These are phyloP conservation scores for Drosophila persimilis DNA, from an alignment of 1,140 invertebrate genomes.

Conservation along the genomic window DNA sequence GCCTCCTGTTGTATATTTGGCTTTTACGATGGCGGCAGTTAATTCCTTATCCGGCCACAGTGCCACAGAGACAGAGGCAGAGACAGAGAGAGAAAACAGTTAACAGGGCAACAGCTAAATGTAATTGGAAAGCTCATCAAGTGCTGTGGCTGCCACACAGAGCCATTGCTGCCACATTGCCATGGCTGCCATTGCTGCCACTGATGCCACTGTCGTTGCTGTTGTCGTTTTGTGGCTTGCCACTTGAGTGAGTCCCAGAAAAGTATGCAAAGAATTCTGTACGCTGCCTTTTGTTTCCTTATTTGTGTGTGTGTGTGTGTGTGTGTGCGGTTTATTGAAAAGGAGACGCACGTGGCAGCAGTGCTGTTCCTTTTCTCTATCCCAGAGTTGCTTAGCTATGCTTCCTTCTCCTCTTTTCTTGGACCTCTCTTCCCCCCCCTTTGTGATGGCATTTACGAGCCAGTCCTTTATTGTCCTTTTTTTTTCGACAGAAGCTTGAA, in stretches of 20 bases:
- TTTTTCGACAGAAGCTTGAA: conserved; percentile 8
- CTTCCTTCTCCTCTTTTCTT: conserved; percentile 20
- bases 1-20: conserved; percentile 5
- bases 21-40: conserved; percentile 62
- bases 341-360: too few relatives aligned
- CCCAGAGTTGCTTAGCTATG: conserved; percentile 52
- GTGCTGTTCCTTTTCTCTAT: conserved; percentile 31
- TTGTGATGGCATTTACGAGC: conserved; percentile 60
- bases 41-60: conserved; percentile 55
- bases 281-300: conserved; percentile 52
- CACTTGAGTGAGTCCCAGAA: conserved; percentile 60
- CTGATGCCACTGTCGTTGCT: conserved; percentile 3
- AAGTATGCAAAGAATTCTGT: conserved; percentile 68
- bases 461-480: conserved; percentile 72
- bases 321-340: too few relatives aligned
- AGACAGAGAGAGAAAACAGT: conserved; percentile 22
- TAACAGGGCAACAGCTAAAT: conserved; percentile 62
- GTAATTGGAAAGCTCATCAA: conserved; percentile 76
- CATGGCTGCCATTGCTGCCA: background rate
- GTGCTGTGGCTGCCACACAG: conserved; percentile 12
- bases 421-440: background rate
- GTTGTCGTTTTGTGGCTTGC: conserved; percentile 36
- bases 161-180: conserved; percentile 6
- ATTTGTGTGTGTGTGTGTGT: too few relatives aligned
- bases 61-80: conserved; percentile 13